A percentile compares a stretch with the other conserved stretches of the same genome.
Evolutionary conservation across 2,113 vertebrate species (phyloP).

Genomic region (Emydura subglobosa): DNA sequence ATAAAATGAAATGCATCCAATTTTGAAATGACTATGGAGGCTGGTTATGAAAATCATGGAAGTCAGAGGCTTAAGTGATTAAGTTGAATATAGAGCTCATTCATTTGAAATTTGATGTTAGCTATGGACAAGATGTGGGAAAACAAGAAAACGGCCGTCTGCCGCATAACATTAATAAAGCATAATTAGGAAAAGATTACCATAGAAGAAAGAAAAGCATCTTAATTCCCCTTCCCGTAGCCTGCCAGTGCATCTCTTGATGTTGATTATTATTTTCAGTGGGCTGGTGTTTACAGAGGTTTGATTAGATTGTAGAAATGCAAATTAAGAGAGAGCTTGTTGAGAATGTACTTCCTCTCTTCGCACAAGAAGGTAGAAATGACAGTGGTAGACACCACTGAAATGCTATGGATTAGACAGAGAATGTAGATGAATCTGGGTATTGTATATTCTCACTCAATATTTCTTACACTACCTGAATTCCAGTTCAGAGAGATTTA

Average conservation of each 20-base stretch:
- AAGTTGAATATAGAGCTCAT: constrained; percentile 20
- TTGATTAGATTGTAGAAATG: constrained; percentile 38
- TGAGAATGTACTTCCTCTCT: fast-evolving
- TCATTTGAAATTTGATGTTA: constrained; percentile 65
- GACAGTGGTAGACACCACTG: not conserved
- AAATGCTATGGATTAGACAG: fast-evolving
- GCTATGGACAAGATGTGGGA: not conserved
- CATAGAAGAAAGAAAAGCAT: constrained; percentile 45
- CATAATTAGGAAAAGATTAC: constrained; percentile 72
- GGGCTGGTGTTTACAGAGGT: constrained; percentile 36
- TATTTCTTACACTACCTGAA: not conserved
- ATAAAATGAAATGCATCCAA: fast-evolving
- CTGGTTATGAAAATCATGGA: not conserved
- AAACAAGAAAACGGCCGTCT: constrained; percentile 20
- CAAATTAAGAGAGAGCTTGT: not conserved
- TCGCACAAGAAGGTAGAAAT: not conserved
- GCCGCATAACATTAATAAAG: constrained; percentile 60
- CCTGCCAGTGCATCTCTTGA: constrained; percentile 19
- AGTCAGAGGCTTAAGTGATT: constrained; percentile 47
- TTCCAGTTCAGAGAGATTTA: not conserved
- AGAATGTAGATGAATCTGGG: fast-evolving
- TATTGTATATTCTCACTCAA: fast-evolving
- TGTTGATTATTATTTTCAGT: constrained; percentile 25
- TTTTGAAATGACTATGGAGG: not conserved
- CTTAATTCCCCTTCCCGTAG: constrained; percentile 37